Percentiles rank a stretch among this genome's conserved stretches.
Conservation (phyloP, 2,113 vertebrate genomes). For the Embiotoca jacksoni region DNA sequence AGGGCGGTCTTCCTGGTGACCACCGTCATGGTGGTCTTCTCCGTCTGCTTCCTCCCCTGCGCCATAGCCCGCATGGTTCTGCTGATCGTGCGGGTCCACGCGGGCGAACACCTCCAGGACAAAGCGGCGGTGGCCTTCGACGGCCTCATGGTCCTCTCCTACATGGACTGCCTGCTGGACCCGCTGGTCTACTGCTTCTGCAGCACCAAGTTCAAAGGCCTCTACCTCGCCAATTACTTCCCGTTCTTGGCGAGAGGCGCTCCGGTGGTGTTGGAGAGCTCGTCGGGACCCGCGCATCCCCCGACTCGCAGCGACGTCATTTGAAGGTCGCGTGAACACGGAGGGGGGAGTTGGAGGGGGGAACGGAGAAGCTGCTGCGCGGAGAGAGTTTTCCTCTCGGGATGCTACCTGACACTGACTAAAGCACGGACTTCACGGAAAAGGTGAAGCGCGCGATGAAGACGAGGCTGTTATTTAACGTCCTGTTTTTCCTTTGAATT, state of each 20-base stretch:
- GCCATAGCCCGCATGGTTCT: slow-evolving; percentile 81
- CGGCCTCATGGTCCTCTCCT: slow-evolving; percentile 84
- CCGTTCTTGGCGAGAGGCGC: slow-evolving; percentile 58
- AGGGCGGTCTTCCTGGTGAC: slow-evolving; percentile 79
- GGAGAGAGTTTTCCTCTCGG: background rate
- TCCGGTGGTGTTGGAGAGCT: slow-evolving; percentile 7
- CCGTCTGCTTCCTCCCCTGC: slow-evolving; percentile 82
- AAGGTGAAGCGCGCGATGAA: slow-evolving; percentile 7
- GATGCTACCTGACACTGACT: too few relatives aligned
- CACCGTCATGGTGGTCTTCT: slow-evolving; percentile 80
- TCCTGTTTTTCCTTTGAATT: too few relatives aligned
- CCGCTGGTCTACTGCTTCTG: slow-evolving; percentile 86
- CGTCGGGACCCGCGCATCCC: background rate
- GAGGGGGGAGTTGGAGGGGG: too few relatives aligned
- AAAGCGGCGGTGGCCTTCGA: slow-evolving; percentile 74
- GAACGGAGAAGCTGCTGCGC: background rate
- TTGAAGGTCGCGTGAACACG: slow-evolving; percentile 17
- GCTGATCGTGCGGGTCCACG: slow-evolving; percentile 31
- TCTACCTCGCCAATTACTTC: slow-evolving; percentile 79
- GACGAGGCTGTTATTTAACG: background rate
- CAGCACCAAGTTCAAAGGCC: slow-evolving; percentile 82
- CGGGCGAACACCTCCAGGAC: slow-evolving; percentile 1
- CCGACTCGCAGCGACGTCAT: slow-evolving; percentile 26
- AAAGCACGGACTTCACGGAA: too few relatives aligned
- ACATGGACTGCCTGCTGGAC: slow-evolving; percentile 86